Evolutionary conservation across 2,888 invertebrate species (phyloP).

Genomic region (Microctonus hyperodae): DNA sequence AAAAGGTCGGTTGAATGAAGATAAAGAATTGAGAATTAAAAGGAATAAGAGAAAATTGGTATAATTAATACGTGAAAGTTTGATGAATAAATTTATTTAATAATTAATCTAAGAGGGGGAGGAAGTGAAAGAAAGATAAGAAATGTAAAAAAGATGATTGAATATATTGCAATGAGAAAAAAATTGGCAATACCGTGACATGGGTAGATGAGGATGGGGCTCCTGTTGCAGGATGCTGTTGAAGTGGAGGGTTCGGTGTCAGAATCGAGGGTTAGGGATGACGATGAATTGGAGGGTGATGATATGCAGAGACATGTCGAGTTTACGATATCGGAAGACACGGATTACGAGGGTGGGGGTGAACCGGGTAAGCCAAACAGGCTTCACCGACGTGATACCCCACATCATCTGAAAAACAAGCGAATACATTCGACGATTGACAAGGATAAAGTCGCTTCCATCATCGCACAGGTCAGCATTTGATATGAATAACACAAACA

Average conservation of each 20-base stretch:
- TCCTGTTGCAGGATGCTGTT: constrained; percentile 51
- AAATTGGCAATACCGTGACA: constrained; percentile 21
- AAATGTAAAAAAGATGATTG: background rate
- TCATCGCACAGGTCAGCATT: constrained; percentile 72
- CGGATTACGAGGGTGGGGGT: constrained; percentile 64
- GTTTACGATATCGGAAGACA: constrained; percentile 59
- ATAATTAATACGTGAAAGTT: background rate
- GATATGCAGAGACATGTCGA: constrained; percentile 64
- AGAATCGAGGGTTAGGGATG: constrained; percentile 68
- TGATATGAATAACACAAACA: constrained; percentile 11
- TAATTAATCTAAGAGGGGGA: too few species aligned
- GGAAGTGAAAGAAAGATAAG: background rate
- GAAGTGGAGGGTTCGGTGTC: constrained; percentile 66
- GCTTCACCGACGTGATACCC: constrained; percentile 93
- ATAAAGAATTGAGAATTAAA: background rate
- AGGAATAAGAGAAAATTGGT: background rate
- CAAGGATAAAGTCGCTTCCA: constrained; percentile 76
- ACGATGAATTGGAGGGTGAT: constrained; percentile 72
- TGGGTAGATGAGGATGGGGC: constrained; percentile 38
- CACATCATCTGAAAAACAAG: constrained; percentile 99
- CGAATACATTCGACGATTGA: constrained; percentile 77
- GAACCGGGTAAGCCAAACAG: constrained; percentile 69
- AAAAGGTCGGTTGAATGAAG: background rate
- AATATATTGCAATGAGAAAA: background rate
- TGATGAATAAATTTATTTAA: background rate